Percentiles rank a stretch among this genome's conserved stretches.
These are phyloP conservation scores for Drosophila triauraria DNA, from an alignment of 1,140 invertebrate genomes.

Conservation along the genomic window DNA sequence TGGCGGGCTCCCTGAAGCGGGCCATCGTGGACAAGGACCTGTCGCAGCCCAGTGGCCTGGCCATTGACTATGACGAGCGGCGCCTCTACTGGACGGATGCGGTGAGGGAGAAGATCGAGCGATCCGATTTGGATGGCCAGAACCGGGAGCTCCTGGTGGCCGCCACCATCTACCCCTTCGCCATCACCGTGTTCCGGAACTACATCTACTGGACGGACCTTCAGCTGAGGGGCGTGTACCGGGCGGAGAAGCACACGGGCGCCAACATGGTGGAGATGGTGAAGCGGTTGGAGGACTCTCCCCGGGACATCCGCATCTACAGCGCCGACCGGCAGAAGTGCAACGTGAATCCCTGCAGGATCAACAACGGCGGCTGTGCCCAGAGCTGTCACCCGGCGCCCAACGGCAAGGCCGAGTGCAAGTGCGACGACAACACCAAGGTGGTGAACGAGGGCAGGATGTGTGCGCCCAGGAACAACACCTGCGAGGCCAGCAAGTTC, in stretches of 20 bases:
- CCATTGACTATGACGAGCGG: slow-evolving; percentile 97
- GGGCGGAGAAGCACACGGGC: slow-evolving; percentile 98
- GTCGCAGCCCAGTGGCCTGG: slow-evolving; percentile 97
- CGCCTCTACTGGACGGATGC: slow-evolving; percentile 99
- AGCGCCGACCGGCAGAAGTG: slow-evolving; percentile 93
- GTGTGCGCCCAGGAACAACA: slow-evolving; percentile 95
- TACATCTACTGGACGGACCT: slow-evolving; percentile 99
- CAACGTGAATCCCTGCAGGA: slow-evolving; percentile 93
- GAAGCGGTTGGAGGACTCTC: slow-evolving; percentile 94
- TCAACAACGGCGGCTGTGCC: slow-evolving; percentile 98
- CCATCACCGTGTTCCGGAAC: slow-evolving; percentile 95
- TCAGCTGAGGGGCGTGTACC: slow-evolving; percentile 96
- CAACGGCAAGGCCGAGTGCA: slow-evolving; percentile 94
- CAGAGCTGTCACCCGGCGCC: slow-evolving; percentile 96
- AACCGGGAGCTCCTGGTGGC: slow-evolving; percentile 91
- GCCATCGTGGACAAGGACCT: slow-evolving; percentile 96
- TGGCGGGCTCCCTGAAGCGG: slow-evolving; percentile 97
- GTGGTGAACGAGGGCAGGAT: slow-evolving; percentile 96
- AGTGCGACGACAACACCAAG: slow-evolving; percentile 93
- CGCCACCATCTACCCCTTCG: slow-evolving; percentile 98
- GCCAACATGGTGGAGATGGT: slow-evolving; percentile 97
- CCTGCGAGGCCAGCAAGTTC: slow-evolving; percentile 95
- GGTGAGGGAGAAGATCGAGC: slow-evolving; percentile 98
- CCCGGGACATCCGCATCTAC: slow-evolving; percentile 96
- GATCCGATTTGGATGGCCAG: slow-evolving; percentile 94